Evolutionary conservation across 2,113 vertebrate species (phyloP).

Genomic region (Ardeotis arabs): DNA sequence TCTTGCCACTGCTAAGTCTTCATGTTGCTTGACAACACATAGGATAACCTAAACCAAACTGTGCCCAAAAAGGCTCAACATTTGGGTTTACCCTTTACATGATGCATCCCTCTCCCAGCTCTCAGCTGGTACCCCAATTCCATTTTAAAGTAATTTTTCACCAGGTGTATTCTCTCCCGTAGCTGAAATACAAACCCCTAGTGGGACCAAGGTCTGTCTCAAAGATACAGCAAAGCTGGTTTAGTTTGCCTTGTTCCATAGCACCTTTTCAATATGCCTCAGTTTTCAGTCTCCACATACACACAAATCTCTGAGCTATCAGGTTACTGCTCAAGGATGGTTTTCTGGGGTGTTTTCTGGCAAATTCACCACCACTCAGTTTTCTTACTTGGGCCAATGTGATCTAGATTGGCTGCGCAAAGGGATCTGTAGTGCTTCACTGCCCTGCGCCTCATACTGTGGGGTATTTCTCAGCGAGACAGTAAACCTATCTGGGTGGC

Average conservation of each 20-base stretch:
- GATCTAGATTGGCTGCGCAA: background rate
- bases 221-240: background rate
- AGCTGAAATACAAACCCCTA: background rate
- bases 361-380: background rate
- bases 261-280: background rate
- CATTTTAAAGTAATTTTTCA: background rate
- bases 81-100: background rate
- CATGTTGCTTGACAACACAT: background rate
- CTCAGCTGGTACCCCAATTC: background rate
- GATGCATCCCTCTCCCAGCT: background rate
- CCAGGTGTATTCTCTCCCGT: background rate
- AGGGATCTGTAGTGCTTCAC: background rate
- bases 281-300: background rate
- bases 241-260: background rate
- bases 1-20: background rate
- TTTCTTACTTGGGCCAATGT: background rate
- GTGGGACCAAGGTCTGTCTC: background rate
- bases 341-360: background rate
- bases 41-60: background rate
- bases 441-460: background rate
- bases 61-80: fast-evolving
- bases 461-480: background rate
- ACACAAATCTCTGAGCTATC: background rate
- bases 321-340: background rate
- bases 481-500: background rate